phyloP scores from a whole-genome alignment of 2,113 vertebrate species.

The Peromyscus californicus region DNA sequence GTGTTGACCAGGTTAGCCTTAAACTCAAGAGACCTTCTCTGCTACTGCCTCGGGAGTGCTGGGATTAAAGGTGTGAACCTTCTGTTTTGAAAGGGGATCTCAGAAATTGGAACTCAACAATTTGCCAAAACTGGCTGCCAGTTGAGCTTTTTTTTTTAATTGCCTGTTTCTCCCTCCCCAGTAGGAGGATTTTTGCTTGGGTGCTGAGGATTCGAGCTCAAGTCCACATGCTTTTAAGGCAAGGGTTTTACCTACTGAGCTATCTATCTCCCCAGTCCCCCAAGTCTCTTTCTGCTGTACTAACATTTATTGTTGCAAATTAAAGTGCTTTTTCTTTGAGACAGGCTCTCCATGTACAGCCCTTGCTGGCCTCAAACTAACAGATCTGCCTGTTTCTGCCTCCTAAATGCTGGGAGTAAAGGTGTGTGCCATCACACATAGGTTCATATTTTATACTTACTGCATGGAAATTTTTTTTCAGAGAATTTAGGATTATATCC shows the following conservation, averaged over 20 bases:
- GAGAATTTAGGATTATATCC: conserved; percentile 1
- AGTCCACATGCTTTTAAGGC: neutral
- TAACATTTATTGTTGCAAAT: neutral
- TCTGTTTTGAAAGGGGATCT: neutral
- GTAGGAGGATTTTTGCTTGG: neutral
- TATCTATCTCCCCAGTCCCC: too few species aligned
- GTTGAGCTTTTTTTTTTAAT: too few species aligned
- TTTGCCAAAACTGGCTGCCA: neutral
- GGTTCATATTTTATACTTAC: neutral
- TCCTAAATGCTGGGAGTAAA: neutral
- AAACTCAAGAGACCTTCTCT: neutral
- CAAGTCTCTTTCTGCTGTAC: neutral
- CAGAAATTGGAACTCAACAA: neutral
- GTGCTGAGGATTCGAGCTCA: neutral
- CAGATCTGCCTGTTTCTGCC: neutral
- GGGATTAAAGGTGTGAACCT: neutral
- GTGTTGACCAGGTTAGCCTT: neutral
- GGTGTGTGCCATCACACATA: neutral
- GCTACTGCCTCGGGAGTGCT: neutral
- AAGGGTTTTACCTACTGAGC: neutral
- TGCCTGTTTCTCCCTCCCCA: too few species aligned
- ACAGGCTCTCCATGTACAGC: neutral
- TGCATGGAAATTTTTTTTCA: conserved; percentile 21
- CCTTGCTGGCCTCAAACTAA: neutral
- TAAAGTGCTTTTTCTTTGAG: neutral